These are phyloP conservation scores for Eretmocerus hayati DNA, from an alignment of 2,888 invertebrate species.

Conservation along the genomic window DNA sequence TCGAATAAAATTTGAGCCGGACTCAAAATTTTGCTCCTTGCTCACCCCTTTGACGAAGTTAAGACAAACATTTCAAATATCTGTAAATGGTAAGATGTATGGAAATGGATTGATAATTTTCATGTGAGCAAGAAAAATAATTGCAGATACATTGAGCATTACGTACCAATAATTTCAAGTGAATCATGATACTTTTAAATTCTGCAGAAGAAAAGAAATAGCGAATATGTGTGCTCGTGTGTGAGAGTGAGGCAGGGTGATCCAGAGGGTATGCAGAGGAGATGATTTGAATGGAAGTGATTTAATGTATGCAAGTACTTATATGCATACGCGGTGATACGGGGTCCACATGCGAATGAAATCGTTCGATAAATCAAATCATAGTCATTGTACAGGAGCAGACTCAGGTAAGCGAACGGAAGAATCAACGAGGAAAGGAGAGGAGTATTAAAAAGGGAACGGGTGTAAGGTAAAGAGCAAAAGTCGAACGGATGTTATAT, in stretches of 20 bases:
- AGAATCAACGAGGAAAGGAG: conserved; percentile 24
- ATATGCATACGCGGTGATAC: conserved; percentile 6
- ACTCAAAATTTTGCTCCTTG: too few relatives aligned
- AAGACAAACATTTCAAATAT: too few relatives aligned
- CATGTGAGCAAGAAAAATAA: too few relatives aligned
- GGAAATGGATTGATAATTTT: too few relatives aligned
- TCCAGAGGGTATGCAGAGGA: neutral
- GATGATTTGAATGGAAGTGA: conserved; percentile 21
- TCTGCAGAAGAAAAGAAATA: too few relatives aligned
- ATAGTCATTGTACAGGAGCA: conserved; percentile 36
- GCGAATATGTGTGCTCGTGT: too few relatives aligned
- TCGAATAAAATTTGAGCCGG: too few relatives aligned
- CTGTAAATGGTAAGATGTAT: too few relatives aligned
- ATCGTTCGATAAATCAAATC: conserved; percentile 44
- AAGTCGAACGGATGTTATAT: neutral
- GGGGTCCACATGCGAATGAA: conserved; percentile 19
- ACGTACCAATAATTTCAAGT: too few relatives aligned
- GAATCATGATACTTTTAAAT: too few relatives aligned
- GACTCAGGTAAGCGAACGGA: conserved; percentile 22
- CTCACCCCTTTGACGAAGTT: too few relatives aligned
- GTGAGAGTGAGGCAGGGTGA: conserved; percentile 7
- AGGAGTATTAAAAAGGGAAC: conserved; percentile 16
- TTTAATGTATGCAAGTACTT: conserved; percentile 25
- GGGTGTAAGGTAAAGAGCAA: conserved; percentile 13
- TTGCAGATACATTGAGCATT: too few relatives aligned